Conservation (phyloP, 1,140 invertebrate genomes). For the Lordiphosa mommai region DNA sequence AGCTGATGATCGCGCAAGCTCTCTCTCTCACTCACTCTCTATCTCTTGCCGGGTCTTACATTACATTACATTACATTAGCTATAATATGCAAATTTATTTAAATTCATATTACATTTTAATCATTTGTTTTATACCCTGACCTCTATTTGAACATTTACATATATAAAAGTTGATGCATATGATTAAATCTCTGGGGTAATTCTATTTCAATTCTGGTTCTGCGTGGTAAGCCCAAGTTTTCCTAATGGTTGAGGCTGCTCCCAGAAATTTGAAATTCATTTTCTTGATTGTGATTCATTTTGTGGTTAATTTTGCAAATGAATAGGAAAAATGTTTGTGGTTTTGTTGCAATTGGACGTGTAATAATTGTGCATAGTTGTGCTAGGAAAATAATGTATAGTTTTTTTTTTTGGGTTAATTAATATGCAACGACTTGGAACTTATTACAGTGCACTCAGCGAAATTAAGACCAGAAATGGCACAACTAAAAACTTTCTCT, state of each 20-base stretch:
- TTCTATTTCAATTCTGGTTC: conserved; percentile 34
- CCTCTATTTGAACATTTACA: conserved; percentile 7
- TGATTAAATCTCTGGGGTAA: conserved; percentile 25
- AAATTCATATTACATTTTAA: conserved; percentile 7
- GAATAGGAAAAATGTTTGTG: conserved; percentile 12
- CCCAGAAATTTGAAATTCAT: not conserved
- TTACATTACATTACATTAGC: conserved; percentile 11
- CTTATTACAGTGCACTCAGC: no score
- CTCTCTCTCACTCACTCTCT: conserved; percentile 3
- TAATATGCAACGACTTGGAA: no score
- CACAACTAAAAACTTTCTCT: no score
- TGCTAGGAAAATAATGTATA: not conserved
- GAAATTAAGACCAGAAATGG: no score
- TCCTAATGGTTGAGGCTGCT: conserved; percentile 11
- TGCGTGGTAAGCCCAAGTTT: conserved; percentile 47
- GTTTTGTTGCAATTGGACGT: not conserved
- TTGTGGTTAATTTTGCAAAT: conserved; percentile 4
- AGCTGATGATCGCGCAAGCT: conserved; percentile 20
- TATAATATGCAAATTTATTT: conserved; percentile 7
- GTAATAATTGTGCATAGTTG: not conserved
- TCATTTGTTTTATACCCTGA: conserved; percentile 16
- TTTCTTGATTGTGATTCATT: conserved; percentile 25
- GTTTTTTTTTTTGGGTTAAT: not conserved
- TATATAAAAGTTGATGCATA: not conserved
- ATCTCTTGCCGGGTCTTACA: conserved; percentile 25